Evolutionary conservation across 2,888 invertebrate genomes (phyloP), one percentile per base, ranked within the genome.

Genomic region (Ellobium chinense): DNA sequence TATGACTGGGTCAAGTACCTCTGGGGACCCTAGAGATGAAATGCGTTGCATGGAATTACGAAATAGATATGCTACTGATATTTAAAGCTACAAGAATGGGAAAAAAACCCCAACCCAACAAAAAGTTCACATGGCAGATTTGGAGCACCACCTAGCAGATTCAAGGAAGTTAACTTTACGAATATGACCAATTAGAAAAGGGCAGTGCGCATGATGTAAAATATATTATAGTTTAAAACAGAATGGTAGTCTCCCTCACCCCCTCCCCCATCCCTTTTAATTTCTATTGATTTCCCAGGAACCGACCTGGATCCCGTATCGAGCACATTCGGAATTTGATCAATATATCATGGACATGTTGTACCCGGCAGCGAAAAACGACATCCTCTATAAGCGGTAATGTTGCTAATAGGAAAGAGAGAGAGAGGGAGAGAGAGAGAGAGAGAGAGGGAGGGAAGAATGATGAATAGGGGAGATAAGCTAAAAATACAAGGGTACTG

Each of bases 351-450:
- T 69, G 4, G 54, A 69, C 54, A 21, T 27, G 1, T 54, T 69
- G 3, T 69, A 69, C 18, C 69, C 69, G n/a, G 31, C 31, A 12
- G 46, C 46, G 69, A 69, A 69, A 54, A 46, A 54, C 5, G 54
- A 69, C 9, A 46, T 54, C 1, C 29, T 69, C n/a, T 69, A 69
- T 29, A 46, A 31, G n/a, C 27, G 69, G 69, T 69, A 69, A 34
- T 36, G 21, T 18, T 4, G 7, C 4, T 31, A 29, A 65, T 18
- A 14, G n/a, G 39, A 74, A 36, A 36, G 37, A 56, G 31, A 56
- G 70, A 56, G 12, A 56, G 60, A 31, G 70, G 4, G n/a, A 24
- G 46, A 2, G 39, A 46, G 46, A 27, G 39, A 4, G 46, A 46
- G 24, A 24, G 46, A 69, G 69, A 21, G 34, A 18, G 9, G 9